Percentiles rank a stretch among this genome's conserved stretches.
Conservation (phyloP, 2,113 vertebrate species). For the Turdus rufiventris region DNA sequence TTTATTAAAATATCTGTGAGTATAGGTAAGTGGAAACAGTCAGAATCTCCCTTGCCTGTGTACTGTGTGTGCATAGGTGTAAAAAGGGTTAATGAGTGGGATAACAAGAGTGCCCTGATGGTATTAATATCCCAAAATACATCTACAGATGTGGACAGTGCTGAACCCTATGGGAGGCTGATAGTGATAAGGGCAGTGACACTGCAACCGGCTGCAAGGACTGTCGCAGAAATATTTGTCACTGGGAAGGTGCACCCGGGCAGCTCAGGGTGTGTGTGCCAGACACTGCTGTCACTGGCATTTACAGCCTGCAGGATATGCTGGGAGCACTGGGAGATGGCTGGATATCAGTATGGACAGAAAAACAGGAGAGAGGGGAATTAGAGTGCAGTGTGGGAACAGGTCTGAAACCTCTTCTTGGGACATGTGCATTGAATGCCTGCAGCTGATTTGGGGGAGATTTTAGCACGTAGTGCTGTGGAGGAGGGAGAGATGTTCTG, state of each 20-base stretch:
- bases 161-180: neutral
- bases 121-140: neutral
- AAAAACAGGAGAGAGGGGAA: neutral
- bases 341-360: neutral
- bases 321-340: neutral
- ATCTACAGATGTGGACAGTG: neutral
- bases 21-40: neutral
- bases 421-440: neutral
- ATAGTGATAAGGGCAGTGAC: neutral
- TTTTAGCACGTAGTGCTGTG: accelerated
- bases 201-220: neutral
- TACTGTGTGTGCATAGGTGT: neutral
- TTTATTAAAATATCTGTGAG: neutral
- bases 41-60: neutral
- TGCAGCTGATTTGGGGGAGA: neutral
- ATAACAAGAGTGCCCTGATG: neutral
- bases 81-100: neutral
- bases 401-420: neutral
- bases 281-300: neutral
- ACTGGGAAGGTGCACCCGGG: neutral
- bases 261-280: neutral
- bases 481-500: neutral
- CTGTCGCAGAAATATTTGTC: neutral
- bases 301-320: neutral
- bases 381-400: neutral